Evolutionary conservation across 2,113 vertebrate genomes (phyloP).

Genomic region (Nothoprocta pentlandii): DNA sequence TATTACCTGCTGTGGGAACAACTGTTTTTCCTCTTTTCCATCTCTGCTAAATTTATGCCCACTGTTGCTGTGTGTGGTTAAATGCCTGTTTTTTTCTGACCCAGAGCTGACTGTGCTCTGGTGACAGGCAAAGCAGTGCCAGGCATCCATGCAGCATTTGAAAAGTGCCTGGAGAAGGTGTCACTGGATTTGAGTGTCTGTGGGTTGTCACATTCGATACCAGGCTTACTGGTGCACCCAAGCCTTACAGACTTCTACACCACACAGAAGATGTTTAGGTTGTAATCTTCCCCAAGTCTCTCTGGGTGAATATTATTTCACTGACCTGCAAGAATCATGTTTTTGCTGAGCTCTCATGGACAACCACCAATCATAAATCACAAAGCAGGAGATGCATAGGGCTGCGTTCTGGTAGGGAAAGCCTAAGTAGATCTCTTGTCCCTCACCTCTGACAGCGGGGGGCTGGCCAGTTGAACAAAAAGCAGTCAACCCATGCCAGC

Average conservation of each 20-base stretch:
- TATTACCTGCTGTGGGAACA: neutral
- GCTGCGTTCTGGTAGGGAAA: neutral
- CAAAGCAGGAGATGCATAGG: neutral
- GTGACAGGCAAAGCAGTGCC: neutral
- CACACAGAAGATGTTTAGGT: neutral
- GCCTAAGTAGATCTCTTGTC: neutral
- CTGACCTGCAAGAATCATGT: neutral
- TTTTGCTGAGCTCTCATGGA: neutral
- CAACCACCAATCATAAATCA: neutral
- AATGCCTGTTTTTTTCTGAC: neutral
- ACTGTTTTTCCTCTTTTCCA: neutral
- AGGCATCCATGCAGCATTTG: neutral
- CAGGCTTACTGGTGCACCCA: neutral
- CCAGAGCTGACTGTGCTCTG: neutral
- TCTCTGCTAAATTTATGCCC: neutral
- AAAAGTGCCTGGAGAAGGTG: neutral
- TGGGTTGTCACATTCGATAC: neutral
- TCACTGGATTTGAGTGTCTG: neutral
- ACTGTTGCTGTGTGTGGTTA: neutral
- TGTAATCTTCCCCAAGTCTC: neutral
- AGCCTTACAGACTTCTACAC: neutral
- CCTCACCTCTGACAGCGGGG: neutral
- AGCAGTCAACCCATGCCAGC: neutral
- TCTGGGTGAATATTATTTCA: neutral
- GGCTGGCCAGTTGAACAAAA: neutral